Conservation (phyloP, 2,888 invertebrate genomes). For the Sericinus montela region DNA sequence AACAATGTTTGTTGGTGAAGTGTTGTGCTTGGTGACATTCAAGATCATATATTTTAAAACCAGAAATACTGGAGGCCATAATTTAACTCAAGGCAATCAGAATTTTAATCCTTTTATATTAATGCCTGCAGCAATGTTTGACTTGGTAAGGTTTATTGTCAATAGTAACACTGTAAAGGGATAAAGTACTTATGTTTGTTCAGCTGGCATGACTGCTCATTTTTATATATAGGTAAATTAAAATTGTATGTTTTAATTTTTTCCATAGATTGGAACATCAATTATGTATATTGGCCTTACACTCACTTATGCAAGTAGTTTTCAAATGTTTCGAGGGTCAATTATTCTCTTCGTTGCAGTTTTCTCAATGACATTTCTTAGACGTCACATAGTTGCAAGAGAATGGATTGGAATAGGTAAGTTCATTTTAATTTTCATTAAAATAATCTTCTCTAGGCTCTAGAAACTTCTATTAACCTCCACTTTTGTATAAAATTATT, state of each 20-base stretch:
- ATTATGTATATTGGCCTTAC: conserved; percentile 95
- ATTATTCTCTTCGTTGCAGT: conserved; percentile 94
- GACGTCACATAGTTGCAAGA: conserved; percentile 79
- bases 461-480: too few relatives aligned
- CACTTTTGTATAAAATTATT: too few relatives aligned
- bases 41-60: conserved; percentile 83
- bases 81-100: conserved; percentile 84
- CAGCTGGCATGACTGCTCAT: too few relatives aligned
- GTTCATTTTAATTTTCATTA: conserved; percentile 24
- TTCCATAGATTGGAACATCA: conserved; percentile 85
- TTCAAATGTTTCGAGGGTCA: conserved; percentile 96
- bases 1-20: conserved; percentile 96
- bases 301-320: conserved; percentile 95
- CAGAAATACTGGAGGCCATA: conserved; percentile 62
- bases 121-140: conserved; percentile 92
- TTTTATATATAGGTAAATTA: too few relatives aligned
- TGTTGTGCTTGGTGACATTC: conserved; percentile 90
- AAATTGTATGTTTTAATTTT: neutral
- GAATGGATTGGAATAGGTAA: conserved; percentile 88
- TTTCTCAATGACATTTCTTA: conserved; percentile 89
- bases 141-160: conserved; percentile 77
- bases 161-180: too few relatives aligned
- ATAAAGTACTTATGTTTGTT: too few relatives aligned
- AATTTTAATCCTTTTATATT: conserved; percentile 89
- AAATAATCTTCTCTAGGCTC: too few relatives aligned